A percentile compares a stretch with the other conserved stretches of the same genome.
phyloP scores from a whole-genome alignment of 2,797 vertebrate genomes.

The Typhlichthys eigenmanni region DNA sequence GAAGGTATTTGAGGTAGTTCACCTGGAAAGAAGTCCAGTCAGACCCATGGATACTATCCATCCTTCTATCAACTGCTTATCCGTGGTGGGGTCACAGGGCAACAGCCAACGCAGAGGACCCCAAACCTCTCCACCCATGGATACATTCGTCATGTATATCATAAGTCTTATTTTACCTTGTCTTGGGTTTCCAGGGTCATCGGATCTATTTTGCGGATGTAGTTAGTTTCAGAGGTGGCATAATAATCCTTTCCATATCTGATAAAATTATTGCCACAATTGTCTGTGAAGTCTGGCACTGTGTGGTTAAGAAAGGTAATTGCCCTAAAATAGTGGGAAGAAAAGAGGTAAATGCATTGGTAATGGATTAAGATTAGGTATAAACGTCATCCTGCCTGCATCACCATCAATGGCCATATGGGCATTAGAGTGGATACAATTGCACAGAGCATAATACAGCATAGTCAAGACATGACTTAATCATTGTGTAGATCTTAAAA shows the following conservation, averaged over 20 bases:
- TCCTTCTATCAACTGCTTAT: too few species aligned
- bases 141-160: neutral
- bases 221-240: constrained; percentile 92
- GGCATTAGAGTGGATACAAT: too few species aligned
- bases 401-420: too few species aligned
- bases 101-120: too few species aligned
- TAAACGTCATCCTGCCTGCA: too few species aligned
- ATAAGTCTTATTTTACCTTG: constrained; percentile 79
- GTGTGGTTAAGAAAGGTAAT: constrained; percentile 91
- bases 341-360: neutral
- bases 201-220: constrained; percentile 90
- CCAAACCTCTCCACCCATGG: too few species aligned
- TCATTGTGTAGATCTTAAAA: too few species aligned
- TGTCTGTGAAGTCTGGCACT: constrained; percentile 96
- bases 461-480: too few species aligned
- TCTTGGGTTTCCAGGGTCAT: constrained; percentile 88
- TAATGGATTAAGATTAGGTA: neutral
- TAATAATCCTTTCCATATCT: constrained; percentile 88
- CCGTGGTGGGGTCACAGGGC: too few species aligned
- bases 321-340: constrained; percentile 70
- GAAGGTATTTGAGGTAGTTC: constrained; percentile 87
- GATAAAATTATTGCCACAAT: constrained; percentile 91
- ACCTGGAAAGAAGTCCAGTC: constrained; percentile 70
- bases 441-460: too few species aligned
- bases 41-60: neutral